Evolutionary conservation across 2,888 invertebrate species (phyloP).

Genomic region (Melinopterus prodromus): DNA sequence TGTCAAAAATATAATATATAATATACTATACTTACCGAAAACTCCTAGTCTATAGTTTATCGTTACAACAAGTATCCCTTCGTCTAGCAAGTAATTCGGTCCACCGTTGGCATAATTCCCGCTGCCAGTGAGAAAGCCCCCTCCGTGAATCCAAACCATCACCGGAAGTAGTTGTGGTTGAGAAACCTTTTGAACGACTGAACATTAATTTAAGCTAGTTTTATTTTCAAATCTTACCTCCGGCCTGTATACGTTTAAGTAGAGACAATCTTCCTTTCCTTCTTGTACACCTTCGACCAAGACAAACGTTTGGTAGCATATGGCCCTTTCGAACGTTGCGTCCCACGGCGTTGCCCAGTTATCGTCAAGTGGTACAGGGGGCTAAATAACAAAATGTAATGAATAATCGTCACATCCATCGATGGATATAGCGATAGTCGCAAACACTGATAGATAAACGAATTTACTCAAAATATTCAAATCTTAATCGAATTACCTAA

Average conservation of each 20-base stretch:
- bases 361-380: conserved; percentile 45
- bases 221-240: conserved; percentile 38
- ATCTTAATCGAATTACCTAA: too few relatives aligned
- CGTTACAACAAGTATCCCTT: conserved; percentile 49
- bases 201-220: conserved; percentile 11
- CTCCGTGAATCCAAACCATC: conserved; percentile 53
- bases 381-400: conserved; percentile 39
- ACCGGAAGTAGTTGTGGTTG: conserved; percentile 44
- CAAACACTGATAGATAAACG: too few relatives aligned
- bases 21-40: conserved; percentile 44
- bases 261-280: conserved; percentile 50
- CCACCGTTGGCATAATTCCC: conserved; percentile 46
- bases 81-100: conserved; percentile 51
- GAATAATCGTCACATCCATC: neutral
- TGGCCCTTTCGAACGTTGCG: conserved; percentile 40
- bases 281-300: conserved; percentile 9
- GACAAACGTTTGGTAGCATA: conserved; percentile 39
- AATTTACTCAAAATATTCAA: neutral
- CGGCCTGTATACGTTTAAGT: conserved; percentile 51
- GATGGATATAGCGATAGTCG: neutral
- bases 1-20: too few relatives aligned
- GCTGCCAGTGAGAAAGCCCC: conserved; percentile 47
- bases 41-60: conserved; percentile 52
- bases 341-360: conserved; percentile 41
- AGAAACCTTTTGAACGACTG: neutral